Evolutionary conservation across 2,797 vertebrate species (phyloP).

Genomic region (Pipistrellus kuhlii): DNA sequence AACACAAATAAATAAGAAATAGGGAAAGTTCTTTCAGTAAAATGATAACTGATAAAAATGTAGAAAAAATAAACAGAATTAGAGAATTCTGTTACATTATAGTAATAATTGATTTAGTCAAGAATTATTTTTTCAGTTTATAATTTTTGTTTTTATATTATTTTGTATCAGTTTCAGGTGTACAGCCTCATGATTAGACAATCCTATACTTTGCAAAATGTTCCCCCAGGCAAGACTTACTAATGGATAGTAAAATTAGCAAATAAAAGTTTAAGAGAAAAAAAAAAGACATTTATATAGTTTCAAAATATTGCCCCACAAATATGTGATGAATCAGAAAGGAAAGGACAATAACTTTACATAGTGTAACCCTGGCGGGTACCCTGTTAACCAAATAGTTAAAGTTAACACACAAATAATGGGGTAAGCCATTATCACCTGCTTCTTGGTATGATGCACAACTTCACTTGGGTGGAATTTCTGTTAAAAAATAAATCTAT

Average conservation of each 20-base stretch:
- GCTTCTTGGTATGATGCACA: not conserved
- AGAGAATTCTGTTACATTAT: constrained; percentile 19
- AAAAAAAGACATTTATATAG: not conserved
- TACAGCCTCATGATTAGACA: not conserved
- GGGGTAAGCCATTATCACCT: not conserved
- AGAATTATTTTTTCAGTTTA: not conserved
- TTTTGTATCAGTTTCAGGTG: not conserved
- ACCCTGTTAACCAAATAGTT: not conserved
- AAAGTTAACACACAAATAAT: not conserved
- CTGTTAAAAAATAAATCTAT: not conserved
- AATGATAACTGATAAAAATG: not conserved
- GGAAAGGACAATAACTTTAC: not conserved
- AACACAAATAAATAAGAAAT: not conserved
- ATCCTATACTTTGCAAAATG: not conserved
- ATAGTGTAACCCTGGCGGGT: not conserved
- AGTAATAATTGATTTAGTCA: not conserved
- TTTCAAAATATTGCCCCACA: not conserved
- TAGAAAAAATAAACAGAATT: constrained; percentile 1
- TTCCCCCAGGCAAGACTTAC: not conserved
- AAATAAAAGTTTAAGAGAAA: constrained; percentile 16
- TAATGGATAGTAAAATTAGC: not conserved
- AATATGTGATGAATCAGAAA: not conserved
- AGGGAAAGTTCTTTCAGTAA: not conserved
- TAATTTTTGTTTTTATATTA: not conserved
- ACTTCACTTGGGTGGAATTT: not conserved